Base-by-base conservation (phyloP, 2,888 invertebrate species). In the Yponomeuta plumbellus region DNA sequence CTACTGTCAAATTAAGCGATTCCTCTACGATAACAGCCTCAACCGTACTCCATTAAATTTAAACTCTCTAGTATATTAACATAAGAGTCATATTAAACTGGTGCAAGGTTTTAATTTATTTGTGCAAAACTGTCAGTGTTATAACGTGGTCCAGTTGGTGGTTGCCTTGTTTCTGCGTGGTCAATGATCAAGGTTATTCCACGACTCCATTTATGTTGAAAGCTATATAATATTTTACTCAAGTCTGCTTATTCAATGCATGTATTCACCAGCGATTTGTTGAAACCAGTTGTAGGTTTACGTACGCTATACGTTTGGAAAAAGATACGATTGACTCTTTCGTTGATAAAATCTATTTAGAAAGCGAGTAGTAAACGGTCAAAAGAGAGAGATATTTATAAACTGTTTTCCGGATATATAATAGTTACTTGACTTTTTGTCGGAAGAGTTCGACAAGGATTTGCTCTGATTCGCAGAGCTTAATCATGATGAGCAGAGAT, bases 101-200 rank as follows among this genome's bases (percentile, higher is more conserved):
- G 59, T 22, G 11, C 21, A 22, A 59, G 23, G 10, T 13, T 13
- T 59, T 59, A 21, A 59, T 59, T 59, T 59, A 59, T 23, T 21
- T 21, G 23, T 59, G 23, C 23, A 59, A 59, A 59, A 23, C 23
- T 59, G 59, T 58, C 58, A 58, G 4, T 58, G 11, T 21, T 1
- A 22, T 20, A 58, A 58, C 58, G 1, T 58, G 58, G 22, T 22
- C 23, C 59, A 21, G 59, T 59, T 23, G 10, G 44, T 52, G 17
- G 44, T 52, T 52, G 44, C 44, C 44, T 52, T 52, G 44, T 21
- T 5, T 23, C 22, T 59, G 23, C 59, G 21, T 59, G 59, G 59
- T 21, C 59, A 59, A 59, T 22, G 23, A 59, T 59, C 59, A 59
- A 59, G 59, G 59, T 59, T 59, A 22, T 21, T 22, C 23, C 20